A percentile compares a stretch with the other conserved stretches of the same genome.
phyloP scores from a whole-genome alignment of 2,888 invertebrate genomes.

The Rosalia funebris region DNA sequence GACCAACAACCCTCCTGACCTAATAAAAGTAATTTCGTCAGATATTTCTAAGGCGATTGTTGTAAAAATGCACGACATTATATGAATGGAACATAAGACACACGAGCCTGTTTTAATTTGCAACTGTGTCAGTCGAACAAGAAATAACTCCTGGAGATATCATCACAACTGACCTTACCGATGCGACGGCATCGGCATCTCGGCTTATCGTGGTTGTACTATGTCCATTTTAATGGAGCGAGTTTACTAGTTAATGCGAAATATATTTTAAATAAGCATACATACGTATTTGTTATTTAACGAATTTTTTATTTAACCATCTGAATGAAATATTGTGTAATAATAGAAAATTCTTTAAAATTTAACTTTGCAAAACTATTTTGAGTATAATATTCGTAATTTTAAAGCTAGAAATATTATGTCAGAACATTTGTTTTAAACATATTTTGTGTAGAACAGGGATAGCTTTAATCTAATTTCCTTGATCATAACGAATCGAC shows the following conservation, averaged over 20 bases:
- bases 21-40: not conserved
- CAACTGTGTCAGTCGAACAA: constrained; percentile 4
- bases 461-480: too few relatives aligned
- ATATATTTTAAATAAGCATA: not conserved
- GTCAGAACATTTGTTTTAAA: too few relatives aligned
- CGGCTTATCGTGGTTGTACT: not conserved
- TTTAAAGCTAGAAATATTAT: too few relatives aligned
- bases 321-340: too few relatives aligned
- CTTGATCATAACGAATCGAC: too few relatives aligned
- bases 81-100: constrained; percentile 1
- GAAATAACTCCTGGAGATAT: not conserved
- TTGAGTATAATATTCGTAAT: too few relatives aligned
- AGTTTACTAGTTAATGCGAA: constrained; percentile 2
- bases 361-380: too few relatives aligned
- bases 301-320: too few relatives aligned
- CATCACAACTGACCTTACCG: constrained; percentile 1
- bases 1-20: not conserved
- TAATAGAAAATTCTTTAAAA: too few relatives aligned
- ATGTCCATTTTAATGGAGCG: constrained; percentile 1
- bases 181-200: not conserved
- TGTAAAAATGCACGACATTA: constrained; percentile 3
- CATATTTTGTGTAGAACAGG: too few relatives aligned
- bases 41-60: not conserved
- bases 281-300: too few relatives aligned
- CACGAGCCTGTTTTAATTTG: not conserved